phyloP scores from a whole-genome alignment of 23 tunicate genomes.

The Ciona savignyi region DNA sequence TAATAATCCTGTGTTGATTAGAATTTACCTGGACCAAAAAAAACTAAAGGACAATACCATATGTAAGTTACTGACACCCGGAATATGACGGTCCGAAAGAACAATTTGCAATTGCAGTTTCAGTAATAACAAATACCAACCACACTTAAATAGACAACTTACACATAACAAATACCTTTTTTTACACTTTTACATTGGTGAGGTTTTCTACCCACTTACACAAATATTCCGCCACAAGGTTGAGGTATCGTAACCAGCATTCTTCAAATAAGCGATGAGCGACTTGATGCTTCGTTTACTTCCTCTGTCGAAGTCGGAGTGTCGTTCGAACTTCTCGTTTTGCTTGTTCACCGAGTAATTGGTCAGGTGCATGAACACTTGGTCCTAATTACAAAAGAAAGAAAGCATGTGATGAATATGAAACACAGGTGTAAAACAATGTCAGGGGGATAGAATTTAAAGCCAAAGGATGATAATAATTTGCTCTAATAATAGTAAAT shows the following conservation, averaged over 20 bases:
- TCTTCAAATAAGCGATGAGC: constrained; percentile 26
- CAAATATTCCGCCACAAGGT: constrained; percentile 71
- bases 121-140: no score
- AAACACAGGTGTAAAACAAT: neutral
- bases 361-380: constrained; percentile 80
- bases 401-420: neutral
- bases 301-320: constrained; percentile 71
- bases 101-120: no score
- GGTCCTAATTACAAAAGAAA: constrained; percentile 26
- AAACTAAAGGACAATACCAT: no score
- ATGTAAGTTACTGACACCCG: no score
- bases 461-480: no score
- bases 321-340: constrained; percentile 81
- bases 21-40: no score
- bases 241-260: constrained; percentile 63
- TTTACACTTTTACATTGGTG: no score
- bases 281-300: constrained; percentile 84
- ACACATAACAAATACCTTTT: no score
- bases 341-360: constrained; percentile 87
- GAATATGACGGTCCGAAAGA: no score
- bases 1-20: no score
- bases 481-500: no score
- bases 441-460: neutral
- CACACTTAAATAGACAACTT: no score
- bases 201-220: constrained; percentile 21